Evolutionary conservation across 2,113 vertebrate genomes (phyloP).

Genomic region (Periophthalmus modestus): DNA sequence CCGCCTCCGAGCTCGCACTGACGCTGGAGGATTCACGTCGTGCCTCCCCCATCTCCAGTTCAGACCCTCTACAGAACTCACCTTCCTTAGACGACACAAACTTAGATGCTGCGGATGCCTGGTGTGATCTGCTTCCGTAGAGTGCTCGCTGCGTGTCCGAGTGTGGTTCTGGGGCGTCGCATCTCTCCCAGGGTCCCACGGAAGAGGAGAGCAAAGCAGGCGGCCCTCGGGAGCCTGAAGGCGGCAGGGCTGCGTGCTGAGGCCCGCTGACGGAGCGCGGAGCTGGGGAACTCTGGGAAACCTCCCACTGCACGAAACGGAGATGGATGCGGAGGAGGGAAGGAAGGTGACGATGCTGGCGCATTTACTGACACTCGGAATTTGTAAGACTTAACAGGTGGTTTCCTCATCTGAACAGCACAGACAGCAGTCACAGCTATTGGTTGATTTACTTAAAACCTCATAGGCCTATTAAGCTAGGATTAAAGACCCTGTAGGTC

Average conservation of each 20-base stretch:
- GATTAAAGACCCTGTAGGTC: no score
- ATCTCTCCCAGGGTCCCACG: constrained; percentile 55
- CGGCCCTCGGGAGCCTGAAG: constrained; percentile 6
- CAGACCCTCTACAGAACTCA: constrained; percentile 19
- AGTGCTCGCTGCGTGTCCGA: constrained; percentile 47
- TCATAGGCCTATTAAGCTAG: no score
- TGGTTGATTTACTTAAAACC: no score
- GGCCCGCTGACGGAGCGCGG: not conserved
- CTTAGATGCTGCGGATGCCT: constrained; percentile 52
- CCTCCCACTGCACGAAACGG: not conserved
- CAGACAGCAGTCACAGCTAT: not conserved
- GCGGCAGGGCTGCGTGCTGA: not conserved
- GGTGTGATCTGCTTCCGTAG: constrained; percentile 43
- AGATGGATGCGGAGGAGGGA: not conserved
- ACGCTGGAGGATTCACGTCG: constrained; percentile 2
- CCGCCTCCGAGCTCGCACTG: not conserved
- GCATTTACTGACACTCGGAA: not conserved
- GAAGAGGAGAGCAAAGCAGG: constrained; percentile 23
- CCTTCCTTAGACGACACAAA: constrained; percentile 52
- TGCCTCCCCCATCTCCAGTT: not conserved
- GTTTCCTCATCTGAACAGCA: not conserved
- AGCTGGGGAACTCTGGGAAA: constrained; percentile 1
- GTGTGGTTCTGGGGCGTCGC: constrained; percentile 60
- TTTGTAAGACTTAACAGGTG: not conserved
- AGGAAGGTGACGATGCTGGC: not conserved